A percentile compares a stretch with the other conserved stretches of the same genome.
These are phyloP conservation scores for Synanthedon vespiformis DNA, from an alignment of 2,888 invertebrate species.

Conservation along the genomic window DNA sequence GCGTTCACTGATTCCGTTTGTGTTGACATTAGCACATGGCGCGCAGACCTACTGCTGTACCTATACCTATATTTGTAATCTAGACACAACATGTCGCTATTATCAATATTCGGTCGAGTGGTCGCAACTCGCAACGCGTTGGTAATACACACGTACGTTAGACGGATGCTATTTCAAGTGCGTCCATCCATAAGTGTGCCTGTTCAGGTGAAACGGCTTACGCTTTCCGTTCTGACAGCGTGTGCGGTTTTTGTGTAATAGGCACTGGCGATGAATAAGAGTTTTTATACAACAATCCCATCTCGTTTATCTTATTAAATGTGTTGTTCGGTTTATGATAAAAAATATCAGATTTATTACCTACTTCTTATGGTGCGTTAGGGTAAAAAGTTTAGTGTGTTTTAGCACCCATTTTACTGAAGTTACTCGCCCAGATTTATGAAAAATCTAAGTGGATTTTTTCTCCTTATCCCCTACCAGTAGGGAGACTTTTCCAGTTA, in stretches of 20 bases:
- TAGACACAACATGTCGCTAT: slow-evolving; percentile 20
- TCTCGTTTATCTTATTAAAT: no score
- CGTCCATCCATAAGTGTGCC: slow-evolving; percentile 24
- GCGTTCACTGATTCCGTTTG: slow-evolving; percentile 44
- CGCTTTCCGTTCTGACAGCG: slow-evolving; percentile 4
- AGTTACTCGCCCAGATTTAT: no score
- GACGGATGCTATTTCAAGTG: slow-evolving; percentile 41
- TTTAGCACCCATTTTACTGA: no score
- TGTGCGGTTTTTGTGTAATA: neutral
- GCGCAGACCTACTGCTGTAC: neutral
- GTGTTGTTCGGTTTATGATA: no score
- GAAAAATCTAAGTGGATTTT: no score
- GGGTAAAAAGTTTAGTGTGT: no score
- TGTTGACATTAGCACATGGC: slow-evolving; percentile 28
- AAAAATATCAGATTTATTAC: no score
- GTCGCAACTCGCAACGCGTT: slow-evolving; percentile 22
- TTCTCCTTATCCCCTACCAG: no score
- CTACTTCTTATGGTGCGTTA: no score
- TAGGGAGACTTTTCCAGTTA: no score
- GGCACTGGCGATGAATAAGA: no score
- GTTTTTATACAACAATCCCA: no score
- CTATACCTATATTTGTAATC: neutral
- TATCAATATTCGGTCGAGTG: slow-evolving; percentile 46
- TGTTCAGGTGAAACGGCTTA: slow-evolving; percentile 33
- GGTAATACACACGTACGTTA: slow-evolving; percentile 15